phyloP scores from a whole-genome alignment of 1,140 invertebrate genomes.

The Hestina assimilis region DNA sequence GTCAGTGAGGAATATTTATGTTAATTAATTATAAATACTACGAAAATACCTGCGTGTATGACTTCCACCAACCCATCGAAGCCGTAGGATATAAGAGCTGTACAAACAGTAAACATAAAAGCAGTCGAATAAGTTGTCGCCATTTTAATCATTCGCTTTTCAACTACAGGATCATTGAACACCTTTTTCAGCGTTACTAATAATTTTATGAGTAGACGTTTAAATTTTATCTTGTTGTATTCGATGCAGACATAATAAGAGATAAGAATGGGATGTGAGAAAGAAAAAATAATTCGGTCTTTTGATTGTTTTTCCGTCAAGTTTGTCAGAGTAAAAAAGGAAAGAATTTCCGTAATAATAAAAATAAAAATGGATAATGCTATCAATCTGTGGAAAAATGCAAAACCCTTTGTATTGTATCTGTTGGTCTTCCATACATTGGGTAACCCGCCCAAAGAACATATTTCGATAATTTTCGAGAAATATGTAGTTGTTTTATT shows the following conservation, averaged over 20 bases:
- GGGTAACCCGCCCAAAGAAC: neutral
- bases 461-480: conserved; percentile 5
- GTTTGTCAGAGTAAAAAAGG: conserved; percentile 30
- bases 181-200: conserved; percentile 32
- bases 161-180: conserved; percentile 35
- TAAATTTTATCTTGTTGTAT: conserved; percentile 23
- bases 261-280: conserved; percentile 31
- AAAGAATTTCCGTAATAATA: conserved; percentile 20
- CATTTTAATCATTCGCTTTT: conserved; percentile 35
- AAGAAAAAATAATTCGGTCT: conserved; percentile 25
- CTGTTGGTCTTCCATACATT: conserved; percentile 2
- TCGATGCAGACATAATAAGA: conserved; percentile 16
- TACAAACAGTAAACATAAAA: conserved; percentile 10
- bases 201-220: conserved; percentile 27
- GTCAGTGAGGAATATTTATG: too few species aligned
- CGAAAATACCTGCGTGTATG: conserved; percentile 19
- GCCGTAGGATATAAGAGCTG: conserved; percentile 35
- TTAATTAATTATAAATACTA: neutral
- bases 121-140: conserved; percentile 25
- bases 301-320: conserved; percentile 33
- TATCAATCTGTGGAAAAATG: conserved; percentile 12
- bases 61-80: conserved; percentile 32
- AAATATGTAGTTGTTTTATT: conserved; percentile 2
- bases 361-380: conserved; percentile 15
- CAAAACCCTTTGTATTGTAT: neutral